Percentiles rank a stretch among this genome's conserved stretches.
phyloP scores from a whole-genome alignment of 2,797 vertebrate species.

The Malurus splendens region DNA sequence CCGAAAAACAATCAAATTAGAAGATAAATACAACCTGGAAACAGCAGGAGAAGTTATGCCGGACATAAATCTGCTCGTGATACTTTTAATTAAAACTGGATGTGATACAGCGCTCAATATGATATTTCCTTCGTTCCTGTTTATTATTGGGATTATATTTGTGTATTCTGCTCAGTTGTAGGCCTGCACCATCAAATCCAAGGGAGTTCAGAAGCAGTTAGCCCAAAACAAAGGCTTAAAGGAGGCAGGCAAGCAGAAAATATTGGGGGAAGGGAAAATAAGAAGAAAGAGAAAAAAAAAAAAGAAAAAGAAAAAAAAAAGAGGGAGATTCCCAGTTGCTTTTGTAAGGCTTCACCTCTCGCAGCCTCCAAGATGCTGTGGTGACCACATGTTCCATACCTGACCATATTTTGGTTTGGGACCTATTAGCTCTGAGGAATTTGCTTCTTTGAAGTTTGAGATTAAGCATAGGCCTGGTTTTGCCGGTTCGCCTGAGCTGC shows the following conservation, averaged over 20 bases:
- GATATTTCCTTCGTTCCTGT: not conserved
- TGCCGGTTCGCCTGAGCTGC: not conserved
- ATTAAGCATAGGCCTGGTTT: not conserved
- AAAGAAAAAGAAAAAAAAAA: too few species aligned
- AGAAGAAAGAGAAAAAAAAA: not conserved
- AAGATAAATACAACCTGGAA: slow-evolving; percentile 51
- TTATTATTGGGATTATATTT: slow-evolving; percentile 20
- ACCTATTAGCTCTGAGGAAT: slow-evolving; percentile 24
- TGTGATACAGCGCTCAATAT: slow-evolving; percentile 17
- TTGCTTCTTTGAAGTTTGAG: slow-evolving; percentile 43
- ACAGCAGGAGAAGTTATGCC: slow-evolving; percentile 40
- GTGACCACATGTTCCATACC: slow-evolving; percentile 53
- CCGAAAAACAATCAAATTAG: slow-evolving; percentile 42
- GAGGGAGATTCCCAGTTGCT: not conserved
- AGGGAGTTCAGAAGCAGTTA: not conserved
- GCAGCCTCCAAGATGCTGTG: not conserved
- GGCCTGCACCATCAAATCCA: not conserved
- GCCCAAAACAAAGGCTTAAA: slow-evolving; percentile 15
- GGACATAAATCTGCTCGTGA: slow-evolving; percentile 54
- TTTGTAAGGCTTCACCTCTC: not conserved
- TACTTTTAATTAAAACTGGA: slow-evolving; percentile 59
- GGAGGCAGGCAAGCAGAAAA: not conserved
- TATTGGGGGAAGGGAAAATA: not conserved
- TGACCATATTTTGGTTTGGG: slow-evolving; percentile 42
- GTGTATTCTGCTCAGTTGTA: slow-evolving; percentile 2